phyloP scores from a whole-genome alignment of 2,113 vertebrate species.

The Camelus dromedarius region DNA sequence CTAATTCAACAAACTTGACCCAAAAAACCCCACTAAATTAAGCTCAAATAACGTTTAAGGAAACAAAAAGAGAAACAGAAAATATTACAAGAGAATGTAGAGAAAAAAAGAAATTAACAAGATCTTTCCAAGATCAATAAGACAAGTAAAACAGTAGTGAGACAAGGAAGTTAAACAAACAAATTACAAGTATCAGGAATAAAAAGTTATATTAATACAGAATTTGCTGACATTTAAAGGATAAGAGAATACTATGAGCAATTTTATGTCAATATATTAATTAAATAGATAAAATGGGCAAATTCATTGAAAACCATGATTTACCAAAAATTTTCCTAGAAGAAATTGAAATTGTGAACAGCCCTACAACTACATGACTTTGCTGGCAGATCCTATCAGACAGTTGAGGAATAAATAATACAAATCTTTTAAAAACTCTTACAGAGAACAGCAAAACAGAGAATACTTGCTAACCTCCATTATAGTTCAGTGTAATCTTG shows the following conservation, averaged over 20 bases:
- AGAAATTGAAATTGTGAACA: constrained; percentile 32
- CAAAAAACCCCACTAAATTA: constrained; percentile 12
- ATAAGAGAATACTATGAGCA: not conserved
- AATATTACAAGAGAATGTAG: not conserved
- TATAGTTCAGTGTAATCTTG: not conserved
- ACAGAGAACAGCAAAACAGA: not conserved
- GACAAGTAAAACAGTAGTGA: not conserved
- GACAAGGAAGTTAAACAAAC: not conserved
- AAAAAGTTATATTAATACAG: not conserved
- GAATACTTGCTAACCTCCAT: not conserved
- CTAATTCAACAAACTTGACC: not conserved
- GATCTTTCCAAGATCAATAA: not conserved
- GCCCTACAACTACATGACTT: not conserved
- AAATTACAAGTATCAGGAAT: not conserved
- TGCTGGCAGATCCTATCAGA: not conserved
- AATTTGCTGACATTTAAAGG: constrained; percentile 6
- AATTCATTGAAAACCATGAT: constrained; percentile 1
- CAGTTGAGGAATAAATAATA: not conserved
- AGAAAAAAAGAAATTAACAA: not conserved
- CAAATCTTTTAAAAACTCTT: not conserved
- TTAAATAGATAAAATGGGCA: not conserved
- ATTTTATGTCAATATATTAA: not conserved
- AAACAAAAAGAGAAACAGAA: not conserved
- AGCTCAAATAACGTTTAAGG: not conserved
- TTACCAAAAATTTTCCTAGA: not conserved